Conservation (phyloP, 2,797 vertebrate genomes). For the Petrocephalus sullivani region DNA sequence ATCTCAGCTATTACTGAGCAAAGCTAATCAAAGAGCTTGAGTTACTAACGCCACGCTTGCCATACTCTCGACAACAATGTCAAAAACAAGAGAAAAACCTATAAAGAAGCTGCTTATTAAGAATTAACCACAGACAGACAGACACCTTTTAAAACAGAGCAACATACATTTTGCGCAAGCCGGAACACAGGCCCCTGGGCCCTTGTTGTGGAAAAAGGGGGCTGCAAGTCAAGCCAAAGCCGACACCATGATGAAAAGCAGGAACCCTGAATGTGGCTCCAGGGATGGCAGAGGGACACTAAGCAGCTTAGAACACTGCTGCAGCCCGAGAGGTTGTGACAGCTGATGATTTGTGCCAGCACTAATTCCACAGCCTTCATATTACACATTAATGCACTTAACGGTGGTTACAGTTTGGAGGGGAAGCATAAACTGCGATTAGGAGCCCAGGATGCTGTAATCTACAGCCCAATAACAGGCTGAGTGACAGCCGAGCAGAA, state of each 20-base stretch:
- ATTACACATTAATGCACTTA: slow-evolving; percentile 19
- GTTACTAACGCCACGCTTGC: background rate
- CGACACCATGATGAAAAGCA: background rate
- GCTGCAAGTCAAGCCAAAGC: background rate
- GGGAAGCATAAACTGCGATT: slow-evolving; percentile 28
- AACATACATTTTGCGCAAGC: background rate
- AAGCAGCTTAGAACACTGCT: background rate
- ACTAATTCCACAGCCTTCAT: background rate
- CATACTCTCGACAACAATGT: background rate
- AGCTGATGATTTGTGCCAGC: background rate
- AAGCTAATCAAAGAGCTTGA: background rate
- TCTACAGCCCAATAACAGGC: slow-evolving; percentile 23
- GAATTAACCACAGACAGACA: background rate
- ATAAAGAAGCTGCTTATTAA: background rate
- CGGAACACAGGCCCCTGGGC: background rate
- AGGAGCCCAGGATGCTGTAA: slow-evolving; percentile 22
- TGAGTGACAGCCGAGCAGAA: slow-evolving; percentile 25
- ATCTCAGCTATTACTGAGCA: background rate
- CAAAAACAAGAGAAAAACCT: background rate
- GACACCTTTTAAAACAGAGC: background rate
- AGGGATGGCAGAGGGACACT: background rate
- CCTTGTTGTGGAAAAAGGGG: background rate
- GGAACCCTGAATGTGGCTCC: background rate
- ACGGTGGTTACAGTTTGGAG: background rate
- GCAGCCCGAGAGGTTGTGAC: background rate